phyloP scores from a whole-genome alignment of 64 coral and sea anemone genomes.

The Porites australiensis region DNA sequence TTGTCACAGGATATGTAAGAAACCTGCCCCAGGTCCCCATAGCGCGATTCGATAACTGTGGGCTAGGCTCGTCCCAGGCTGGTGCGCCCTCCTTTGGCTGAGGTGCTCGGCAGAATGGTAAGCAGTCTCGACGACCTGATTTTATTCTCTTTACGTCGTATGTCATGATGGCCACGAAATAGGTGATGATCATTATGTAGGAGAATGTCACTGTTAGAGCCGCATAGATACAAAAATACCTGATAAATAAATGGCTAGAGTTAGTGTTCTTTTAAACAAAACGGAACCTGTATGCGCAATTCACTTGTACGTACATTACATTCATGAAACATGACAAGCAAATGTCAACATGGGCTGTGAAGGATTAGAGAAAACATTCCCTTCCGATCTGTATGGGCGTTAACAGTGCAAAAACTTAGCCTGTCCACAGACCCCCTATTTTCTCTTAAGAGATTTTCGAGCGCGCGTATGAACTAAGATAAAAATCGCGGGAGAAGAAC shows the following conservation, averaged over 20 bases:
- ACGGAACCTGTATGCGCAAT: too few relatives aligned
- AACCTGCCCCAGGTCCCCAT: slow-evolving; percentile 58
- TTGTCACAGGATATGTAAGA: slow-evolving; percentile 8
- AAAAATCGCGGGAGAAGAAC: too few relatives aligned
- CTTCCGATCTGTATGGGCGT: too few relatives aligned
- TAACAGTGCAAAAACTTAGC: too few relatives aligned
- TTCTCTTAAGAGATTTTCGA: too few relatives aligned
- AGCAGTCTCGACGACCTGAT: slow-evolving; percentile 51
- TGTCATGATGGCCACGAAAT: slow-evolving; percentile 69
- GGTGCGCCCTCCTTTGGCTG: slow-evolving; percentile 10
- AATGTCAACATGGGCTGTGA: too few relatives aligned
- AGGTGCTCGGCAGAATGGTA: slow-evolving; percentile 54
- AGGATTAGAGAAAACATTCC: too few relatives aligned
- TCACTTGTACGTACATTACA: too few relatives aligned
- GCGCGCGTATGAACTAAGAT: too few relatives aligned
- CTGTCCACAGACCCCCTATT: too few relatives aligned
- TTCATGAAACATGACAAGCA: too few relatives aligned
- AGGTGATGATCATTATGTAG: slow-evolving; percentile 64
- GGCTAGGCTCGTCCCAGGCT: slow-evolving; percentile 53
- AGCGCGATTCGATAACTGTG: slow-evolving; percentile 28
- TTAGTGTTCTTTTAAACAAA: background rate
- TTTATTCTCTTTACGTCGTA: slow-evolving; percentile 73
- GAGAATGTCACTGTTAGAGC: slow-evolving; percentile 62
- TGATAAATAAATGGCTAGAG: slow-evolving; percentile 1
- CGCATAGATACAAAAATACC: slow-evolving; percentile 83